Base-by-base conservation (phyloP, 2,888 invertebrate genomes). In the Metacarcinus magister region DNA sequence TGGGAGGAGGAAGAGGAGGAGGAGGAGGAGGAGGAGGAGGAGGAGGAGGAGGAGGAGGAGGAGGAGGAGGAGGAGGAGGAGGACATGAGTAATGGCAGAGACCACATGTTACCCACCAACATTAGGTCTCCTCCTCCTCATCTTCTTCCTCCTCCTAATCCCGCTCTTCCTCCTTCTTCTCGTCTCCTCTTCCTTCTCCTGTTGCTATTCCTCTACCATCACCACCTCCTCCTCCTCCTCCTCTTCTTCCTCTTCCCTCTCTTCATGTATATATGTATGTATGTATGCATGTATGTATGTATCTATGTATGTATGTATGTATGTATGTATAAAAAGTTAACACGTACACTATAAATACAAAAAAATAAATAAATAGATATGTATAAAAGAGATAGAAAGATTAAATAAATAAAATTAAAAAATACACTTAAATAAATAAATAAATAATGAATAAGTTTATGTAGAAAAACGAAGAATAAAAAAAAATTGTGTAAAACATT, bases 11-110 rank as follows among this genome's bases (percentile, higher is more conserved):
- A 54, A 13, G 7, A 67, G 23, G n/a, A 67, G 7, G 19, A 67
- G 67, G 23, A 67, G 67, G 67, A 67, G n/a, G 67, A 67, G n/a
- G 67, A 67, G 67, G 67, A 67, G 67, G 67, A 67, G 67, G 67
- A 67, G 67, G 67, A 67, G 67, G 67, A 67, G 67, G 67, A 67
- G 67, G 67, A 67, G 67, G 67, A 67, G 67, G 67, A 67, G 67
- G 67, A 67, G 67, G 67, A 67, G 67, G 67, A 67, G 67, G 67
- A 67, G 67, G 67, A 67, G 67, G 67, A 67, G 67, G 67, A 67
- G 67, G 67, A n/a, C 2, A 67, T 67, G n/a, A 67, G 67, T 67
- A 67, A 67, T 67, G 67, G n/a, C 67, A n/a, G 5, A n/a, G 67
- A n/a, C 67, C 67, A 67, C 67, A 67, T 67, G 67, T 67, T 67